Percentiles rank a stretch among this genome's conserved stretches.
phyloP scores from a whole-genome alignment of 2,797 vertebrate genomes.

The Neoniphon sammara region DNA sequence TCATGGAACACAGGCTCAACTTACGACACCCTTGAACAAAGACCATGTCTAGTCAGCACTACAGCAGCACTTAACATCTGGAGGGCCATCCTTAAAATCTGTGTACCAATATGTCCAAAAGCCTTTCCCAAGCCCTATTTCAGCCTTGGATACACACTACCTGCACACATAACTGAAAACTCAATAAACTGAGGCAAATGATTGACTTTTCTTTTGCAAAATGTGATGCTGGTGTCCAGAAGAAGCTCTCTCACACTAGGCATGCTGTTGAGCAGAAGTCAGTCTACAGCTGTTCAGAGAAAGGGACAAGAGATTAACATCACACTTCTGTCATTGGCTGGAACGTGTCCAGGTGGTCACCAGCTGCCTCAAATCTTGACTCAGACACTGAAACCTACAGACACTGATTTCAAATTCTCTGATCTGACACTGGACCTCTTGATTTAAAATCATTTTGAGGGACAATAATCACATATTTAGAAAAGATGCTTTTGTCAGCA shows the following conservation, averaged over 20 bases:
- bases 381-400: neutral
- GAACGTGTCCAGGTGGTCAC: slow-evolving; percentile 58
- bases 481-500: neutral
- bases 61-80: neutral
- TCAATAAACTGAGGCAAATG: neutral
- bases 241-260: slow-evolving; percentile 23
- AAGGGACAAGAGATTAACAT: slow-evolving; percentile 47
- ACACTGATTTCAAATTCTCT: neutral
- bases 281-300: slow-evolving; percentile 50
- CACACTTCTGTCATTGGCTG: slow-evolving; percentile 49
- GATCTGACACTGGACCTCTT: neutral
- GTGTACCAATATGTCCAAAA: neutral
- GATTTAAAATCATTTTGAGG: neutral
- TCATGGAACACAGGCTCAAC: neutral
- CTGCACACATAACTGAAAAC: neutral
- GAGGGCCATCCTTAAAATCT: neutral
- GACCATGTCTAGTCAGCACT: neutral
- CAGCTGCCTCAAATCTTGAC: slow-evolving; percentile 35
- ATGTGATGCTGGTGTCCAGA: neutral
- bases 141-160: neutral
- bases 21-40: neutral
- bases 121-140: neutral
- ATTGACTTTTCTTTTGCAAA: neutral
- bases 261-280: slow-evolving; percentile 34
- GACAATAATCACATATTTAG: neutral